phyloP scores from a whole-genome alignment of 2,888 invertebrate genomes.

The Geophilus truncorum region DNA sequence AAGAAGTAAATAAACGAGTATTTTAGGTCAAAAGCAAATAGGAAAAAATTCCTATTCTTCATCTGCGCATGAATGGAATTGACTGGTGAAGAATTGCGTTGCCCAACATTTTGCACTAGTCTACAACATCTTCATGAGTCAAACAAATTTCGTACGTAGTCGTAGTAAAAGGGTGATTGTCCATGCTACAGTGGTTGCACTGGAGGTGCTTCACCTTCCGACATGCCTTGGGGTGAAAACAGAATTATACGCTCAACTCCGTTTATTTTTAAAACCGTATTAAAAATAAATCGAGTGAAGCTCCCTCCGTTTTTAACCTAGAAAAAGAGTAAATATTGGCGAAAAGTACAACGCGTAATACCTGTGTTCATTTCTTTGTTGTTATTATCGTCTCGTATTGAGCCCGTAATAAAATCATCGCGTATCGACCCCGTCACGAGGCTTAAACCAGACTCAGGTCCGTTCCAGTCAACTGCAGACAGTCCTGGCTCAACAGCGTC shows the following conservation, averaged over 20 bases:
- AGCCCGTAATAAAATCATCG: too few relatives aligned
- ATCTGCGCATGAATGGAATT: not conserved
- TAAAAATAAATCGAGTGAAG: too few relatives aligned
- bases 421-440: not conserved
- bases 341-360: too few relatives aligned
- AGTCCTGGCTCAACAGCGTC: constrained; percentile 32
- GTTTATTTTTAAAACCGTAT: not conserved
- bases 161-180: not conserved
- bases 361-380: not conserved
- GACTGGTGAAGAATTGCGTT: not conserved
- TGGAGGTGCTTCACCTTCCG: not conserved
- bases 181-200: not conserved
- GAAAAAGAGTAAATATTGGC: too few relatives aligned
- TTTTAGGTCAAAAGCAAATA: not conserved
- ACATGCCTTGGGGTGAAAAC: not conserved
- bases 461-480: constrained; percentile 26
- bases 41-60: not conserved
- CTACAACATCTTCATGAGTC: not conserved
- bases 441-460: not conserved
- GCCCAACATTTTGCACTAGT: not conserved
- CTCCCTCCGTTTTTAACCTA: too few relatives aligned
- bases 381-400: not conserved
- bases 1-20: not conserved
- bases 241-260: not conserved
- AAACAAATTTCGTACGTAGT: not conserved